Conservation (phyloP, 2,888 invertebrate genomes). For the Romanomermis culicivorax region DNA sequence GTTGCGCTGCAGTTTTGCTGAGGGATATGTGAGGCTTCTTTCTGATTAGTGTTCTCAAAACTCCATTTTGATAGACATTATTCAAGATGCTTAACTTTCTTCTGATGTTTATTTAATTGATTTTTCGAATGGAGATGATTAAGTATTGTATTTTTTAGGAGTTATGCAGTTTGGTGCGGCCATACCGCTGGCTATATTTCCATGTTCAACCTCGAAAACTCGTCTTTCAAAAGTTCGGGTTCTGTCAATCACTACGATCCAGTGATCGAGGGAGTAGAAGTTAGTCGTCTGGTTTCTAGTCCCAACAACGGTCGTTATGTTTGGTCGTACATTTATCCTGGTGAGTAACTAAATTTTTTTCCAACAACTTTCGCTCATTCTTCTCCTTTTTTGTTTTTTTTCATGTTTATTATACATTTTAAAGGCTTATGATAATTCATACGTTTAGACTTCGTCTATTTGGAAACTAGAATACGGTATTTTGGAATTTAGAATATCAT, state of each 20-base stretch:
- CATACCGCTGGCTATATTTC: slow-evolving; percentile 56
- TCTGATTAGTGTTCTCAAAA: no score
- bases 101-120: no score
- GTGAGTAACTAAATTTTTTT: slow-evolving; percentile 29
- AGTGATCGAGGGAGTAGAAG: slow-evolving; percentile 42
- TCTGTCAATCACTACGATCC: slow-evolving; percentile 40
- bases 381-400: no score
- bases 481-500: no score
- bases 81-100: no score
- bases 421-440: neutral
- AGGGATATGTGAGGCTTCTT: neutral
- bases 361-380: neutral
- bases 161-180: slow-evolving; percentile 66
- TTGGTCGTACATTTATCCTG: slow-evolving; percentile 63
- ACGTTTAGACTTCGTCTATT: no score
- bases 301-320: slow-evolving; percentile 23
- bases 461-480: no score
- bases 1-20: neutral
- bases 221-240: slow-evolving; percentile 34
- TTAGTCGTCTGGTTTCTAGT: slow-evolving; percentile 44
- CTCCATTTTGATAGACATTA: no score
- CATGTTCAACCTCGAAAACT: slow-evolving; percentile 48
- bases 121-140: no score
- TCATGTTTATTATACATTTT: slow-evolving; percentile 3
- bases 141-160: slow-evolving; percentile 16